phyloP scores from a whole-genome alignment of 2,797 vertebrate genomes.

The Chelmon rostratus region DNA sequence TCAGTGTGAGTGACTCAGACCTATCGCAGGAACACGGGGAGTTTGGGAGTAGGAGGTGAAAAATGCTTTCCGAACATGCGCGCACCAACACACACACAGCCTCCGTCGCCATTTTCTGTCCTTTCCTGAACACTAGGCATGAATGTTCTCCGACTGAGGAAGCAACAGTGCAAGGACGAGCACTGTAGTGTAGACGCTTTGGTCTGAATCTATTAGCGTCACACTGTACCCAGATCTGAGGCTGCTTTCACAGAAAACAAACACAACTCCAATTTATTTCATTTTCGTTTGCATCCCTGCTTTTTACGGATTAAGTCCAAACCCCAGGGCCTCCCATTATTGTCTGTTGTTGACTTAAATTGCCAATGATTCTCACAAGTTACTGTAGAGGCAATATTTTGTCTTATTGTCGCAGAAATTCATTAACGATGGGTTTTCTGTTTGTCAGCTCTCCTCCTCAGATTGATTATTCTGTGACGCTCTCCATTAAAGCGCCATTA shows the following conservation, averaged over 20 bases:
- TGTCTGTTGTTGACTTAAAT: slow-evolving; percentile 46
- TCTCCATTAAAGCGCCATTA: slow-evolving; percentile 84
- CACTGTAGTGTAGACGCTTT: background rate
- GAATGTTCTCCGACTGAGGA: slow-evolving; percentile 51
- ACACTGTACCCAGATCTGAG: slow-evolving; percentile 15
- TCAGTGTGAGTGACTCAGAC: slow-evolving; percentile 76
- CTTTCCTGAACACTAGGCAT: slow-evolving; percentile 26
- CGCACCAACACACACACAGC: slow-evolving; percentile 5
- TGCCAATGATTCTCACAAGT: slow-evolving; percentile 48
- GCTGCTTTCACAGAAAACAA: slow-evolving; percentile 34
- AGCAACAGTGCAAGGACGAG: slow-evolving; percentile 41
- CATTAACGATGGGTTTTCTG: slow-evolving; percentile 63
- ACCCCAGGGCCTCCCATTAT: slow-evolving; percentile 40
- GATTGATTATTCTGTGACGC: slow-evolving; percentile 81
- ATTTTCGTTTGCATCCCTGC: slow-evolving; percentile 47
- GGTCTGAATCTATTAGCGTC: slow-evolving; percentile 45
- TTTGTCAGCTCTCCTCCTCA: slow-evolving; percentile 57
- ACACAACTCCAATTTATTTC: slow-evolving; percentile 26
- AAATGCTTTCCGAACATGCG: slow-evolving; percentile 41
- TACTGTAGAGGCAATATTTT: slow-evolving; percentile 66
- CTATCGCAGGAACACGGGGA: slow-evolving; percentile 63
- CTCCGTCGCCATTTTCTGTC: background rate
- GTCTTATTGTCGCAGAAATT: slow-evolving; percentile 67
- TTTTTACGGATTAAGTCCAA: slow-evolving; percentile 59
- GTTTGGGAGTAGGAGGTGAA: slow-evolving; percentile 62